phyloP scores from a whole-genome alignment of 2,888 invertebrate species.

The Anarsia innoxiella region DNA sequence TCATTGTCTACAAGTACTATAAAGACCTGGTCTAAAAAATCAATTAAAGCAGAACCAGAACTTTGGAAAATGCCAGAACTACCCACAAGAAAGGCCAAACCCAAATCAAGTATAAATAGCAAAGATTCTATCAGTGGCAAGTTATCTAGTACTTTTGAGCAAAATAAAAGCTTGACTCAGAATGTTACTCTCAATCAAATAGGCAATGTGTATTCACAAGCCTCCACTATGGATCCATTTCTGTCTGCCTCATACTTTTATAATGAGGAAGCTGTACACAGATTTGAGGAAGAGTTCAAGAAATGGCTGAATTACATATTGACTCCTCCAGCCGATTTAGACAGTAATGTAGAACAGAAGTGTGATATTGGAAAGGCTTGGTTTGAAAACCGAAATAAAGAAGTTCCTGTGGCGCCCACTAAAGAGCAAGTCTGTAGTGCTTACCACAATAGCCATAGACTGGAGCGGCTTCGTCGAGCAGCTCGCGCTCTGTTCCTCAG shows the following conservation, averaged over 20 bases:
- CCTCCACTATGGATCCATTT: slow-evolving; percentile 79
- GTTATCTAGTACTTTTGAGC: slow-evolving; percentile 38
- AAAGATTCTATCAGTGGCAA: slow-evolving; percentile 32
- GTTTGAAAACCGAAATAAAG: slow-evolving; percentile 81
- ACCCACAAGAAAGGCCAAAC: slow-evolving; percentile 39
- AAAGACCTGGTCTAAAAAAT: slow-evolving; percentile 59
- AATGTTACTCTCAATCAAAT: slow-evolving; percentile 50
- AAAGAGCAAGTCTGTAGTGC: slow-evolving; percentile 81
- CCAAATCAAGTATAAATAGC: slow-evolving; percentile 30
- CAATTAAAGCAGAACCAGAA: slow-evolving; percentile 46
- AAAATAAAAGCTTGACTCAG: slow-evolving; percentile 61
- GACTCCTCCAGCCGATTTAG: slow-evolving; percentile 83
- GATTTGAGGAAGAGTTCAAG: slow-evolving; percentile 82
- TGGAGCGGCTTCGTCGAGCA: slow-evolving; percentile 79
- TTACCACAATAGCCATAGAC: slow-evolving; percentile 79
- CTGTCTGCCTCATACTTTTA: slow-evolving; percentile 78
- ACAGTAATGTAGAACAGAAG: slow-evolving; percentile 76
- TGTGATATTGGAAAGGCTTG: slow-evolving; percentile 84
- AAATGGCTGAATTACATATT: slow-evolving; percentile 87
- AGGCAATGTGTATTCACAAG: slow-evolving; percentile 62
- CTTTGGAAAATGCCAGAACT: slow-evolving; percentile 55
- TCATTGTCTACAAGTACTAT: slow-evolving; percentile 30
- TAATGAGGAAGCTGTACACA: slow-evolving; percentile 79
- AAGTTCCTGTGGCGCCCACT: slow-evolving; percentile 79
- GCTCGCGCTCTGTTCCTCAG: slow-evolving; percentile 79